Evolutionary conservation across 2,113 vertebrate genomes (phyloP), one percentile per base, ranked within the genome.

Genomic region (Sander vitreus): DNA sequence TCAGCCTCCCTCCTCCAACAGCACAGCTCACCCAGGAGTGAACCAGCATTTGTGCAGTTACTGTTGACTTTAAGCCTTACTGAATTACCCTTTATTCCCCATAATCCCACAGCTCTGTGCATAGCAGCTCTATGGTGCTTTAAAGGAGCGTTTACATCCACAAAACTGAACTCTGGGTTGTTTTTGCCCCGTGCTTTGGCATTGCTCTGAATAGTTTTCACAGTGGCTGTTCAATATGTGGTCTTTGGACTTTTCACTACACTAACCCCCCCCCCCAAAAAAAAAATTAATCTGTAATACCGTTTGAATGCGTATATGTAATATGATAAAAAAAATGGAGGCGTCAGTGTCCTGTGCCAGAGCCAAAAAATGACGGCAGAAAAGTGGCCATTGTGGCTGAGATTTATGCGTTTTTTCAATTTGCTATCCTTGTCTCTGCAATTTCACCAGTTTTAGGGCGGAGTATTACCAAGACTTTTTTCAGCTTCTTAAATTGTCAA

Each of bases 1-100:
- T 76, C 6, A 23, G 59, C 76, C 25, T 23, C 50, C 47, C 39
- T 76, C 72, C 59, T n/a, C 64, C 30, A 18, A 53, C 23, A n/a
- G 66, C 80, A 25, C 71, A 60, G 58, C 68, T 83, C 74, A 53
- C 2, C 65, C 59, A 66, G 60, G 7, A 9, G 62, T 54, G 60
- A 81, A 54, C 47, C 59, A 25, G 62, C 23, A 27, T 76, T 78
- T 76, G 57, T 83, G 76, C 67, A 54, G 25, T 73, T 58, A 48
- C 63, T 89, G 89, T 92, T 91, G 89, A 92, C 77, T 85, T 84
- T 65, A 76, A 77, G 84, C 66, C 88, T 87, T 76, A 73, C 64
- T 81, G 57, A 90, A 84, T 84, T 54, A 62, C 88, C 78, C 76
- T 53, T 86, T 83, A 84, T 60, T 68, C 78, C 59, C 48, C 27